Percentiles rank a stretch among this genome's conserved stretches.
phyloP scores from a whole-genome alignment of 2,888 invertebrate genomes.

The Cheilosia soror region DNA sequence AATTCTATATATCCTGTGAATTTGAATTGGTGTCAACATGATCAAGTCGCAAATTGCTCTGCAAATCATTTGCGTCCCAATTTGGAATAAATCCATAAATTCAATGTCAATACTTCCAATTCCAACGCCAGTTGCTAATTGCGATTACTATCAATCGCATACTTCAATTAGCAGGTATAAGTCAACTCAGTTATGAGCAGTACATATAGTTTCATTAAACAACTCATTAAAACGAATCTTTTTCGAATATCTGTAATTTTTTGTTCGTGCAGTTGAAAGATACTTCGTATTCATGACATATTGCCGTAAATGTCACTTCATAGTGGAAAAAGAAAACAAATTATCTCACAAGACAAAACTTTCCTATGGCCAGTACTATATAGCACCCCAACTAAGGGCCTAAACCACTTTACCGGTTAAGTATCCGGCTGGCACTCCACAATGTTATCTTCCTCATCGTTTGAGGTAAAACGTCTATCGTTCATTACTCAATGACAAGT shows the following conservation, averaged over 20 bases:
- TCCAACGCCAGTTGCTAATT: neutral
- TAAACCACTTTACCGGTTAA: slow-evolving; percentile 64
- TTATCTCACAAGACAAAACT: slow-evolving; percentile 21
- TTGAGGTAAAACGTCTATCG: slow-evolving; percentile 53
- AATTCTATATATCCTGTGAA: too few relatives aligned
- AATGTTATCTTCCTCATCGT: slow-evolving; percentile 58
- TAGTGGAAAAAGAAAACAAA: neutral
- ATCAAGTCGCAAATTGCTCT: too few relatives aligned
- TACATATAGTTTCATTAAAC: slow-evolving; percentile 22
- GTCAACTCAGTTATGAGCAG: neutral
- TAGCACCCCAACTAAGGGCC: slow-evolving; percentile 51
- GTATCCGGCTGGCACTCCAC: slow-evolving; percentile 48
- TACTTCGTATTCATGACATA: neutral
- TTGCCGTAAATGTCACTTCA: neutral
- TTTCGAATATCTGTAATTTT: neutral
- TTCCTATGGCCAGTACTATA: slow-evolving; percentile 3
- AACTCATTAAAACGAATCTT: slow-evolving; percentile 25
- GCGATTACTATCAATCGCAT: neutral
- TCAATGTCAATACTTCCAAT: too few relatives aligned
- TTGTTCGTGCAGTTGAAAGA: neutral
- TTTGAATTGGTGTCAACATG: too few relatives aligned
- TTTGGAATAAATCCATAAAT: too few relatives aligned
- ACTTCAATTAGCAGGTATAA: neutral
- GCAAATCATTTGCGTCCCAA: too few relatives aligned
- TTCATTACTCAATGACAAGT: slow-evolving; percentile 73